A percentile compares a stretch with the other conserved stretches of the same genome.
phyloP scores from a whole-genome alignment of 2,797 vertebrate species.

The Anomalospiza imberbis region DNA sequence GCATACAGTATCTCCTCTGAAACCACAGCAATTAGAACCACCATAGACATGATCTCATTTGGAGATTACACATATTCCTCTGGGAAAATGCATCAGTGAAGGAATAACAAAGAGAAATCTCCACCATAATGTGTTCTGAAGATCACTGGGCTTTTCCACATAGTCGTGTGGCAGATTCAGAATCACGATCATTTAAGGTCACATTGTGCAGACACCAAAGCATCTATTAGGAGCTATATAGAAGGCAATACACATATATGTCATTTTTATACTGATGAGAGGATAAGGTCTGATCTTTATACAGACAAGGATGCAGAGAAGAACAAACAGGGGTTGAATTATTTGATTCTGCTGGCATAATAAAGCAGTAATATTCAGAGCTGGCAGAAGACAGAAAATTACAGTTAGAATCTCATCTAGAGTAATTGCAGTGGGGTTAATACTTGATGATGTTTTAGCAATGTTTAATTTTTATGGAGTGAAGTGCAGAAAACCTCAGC shows the following conservation, averaged over 20 bases:
- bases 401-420: background rate
- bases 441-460: background rate
- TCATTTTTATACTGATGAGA: background rate
- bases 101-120: background rate
- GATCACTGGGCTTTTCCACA: background rate
- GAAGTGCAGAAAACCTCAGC: background rate
- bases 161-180: background rate
- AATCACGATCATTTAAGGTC: background rate
- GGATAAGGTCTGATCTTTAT: background rate
- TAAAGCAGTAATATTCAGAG: background rate
- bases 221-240: background rate
- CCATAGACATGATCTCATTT: slow-evolving; percentile 11
- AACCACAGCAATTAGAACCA: background rate
- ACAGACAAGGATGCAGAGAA: background rate
- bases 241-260: background rate
- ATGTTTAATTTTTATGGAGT: background rate
- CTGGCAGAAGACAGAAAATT: background rate
- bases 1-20: background rate
- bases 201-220: background rate
- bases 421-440: background rate
- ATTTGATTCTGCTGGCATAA: background rate
- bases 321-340: background rate
- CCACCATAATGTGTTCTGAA: background rate
- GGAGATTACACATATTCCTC: background rate
- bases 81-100: background rate